These are phyloP conservation scores for Trichomycterus rosablanca DNA, from an alignment of 2,113 vertebrate genomes.

Conservation along the genomic window DNA sequence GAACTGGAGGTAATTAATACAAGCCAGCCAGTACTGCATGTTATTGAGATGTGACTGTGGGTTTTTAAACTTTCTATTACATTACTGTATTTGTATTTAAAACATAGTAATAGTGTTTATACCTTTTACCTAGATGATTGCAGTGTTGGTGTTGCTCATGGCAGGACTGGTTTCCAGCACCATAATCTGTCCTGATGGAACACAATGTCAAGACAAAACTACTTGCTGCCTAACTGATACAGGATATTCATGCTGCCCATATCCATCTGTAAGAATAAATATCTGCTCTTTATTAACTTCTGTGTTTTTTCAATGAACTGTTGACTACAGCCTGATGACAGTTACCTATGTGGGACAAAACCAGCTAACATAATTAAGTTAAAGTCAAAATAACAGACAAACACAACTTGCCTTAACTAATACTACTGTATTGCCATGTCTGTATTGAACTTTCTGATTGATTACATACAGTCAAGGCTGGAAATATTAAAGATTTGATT, in stretches of 20 bases:
- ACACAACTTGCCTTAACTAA: neutral
- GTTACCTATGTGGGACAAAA: neutral
- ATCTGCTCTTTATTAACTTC: neutral
- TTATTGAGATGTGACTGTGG: too few species aligned
- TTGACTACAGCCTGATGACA: neutral
- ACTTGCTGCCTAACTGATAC: slow-evolving; percentile 54
- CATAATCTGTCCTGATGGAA: slow-evolving; percentile 57
- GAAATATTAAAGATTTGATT: too few species aligned
- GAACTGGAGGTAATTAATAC: too few species aligned
- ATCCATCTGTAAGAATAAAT: slow-evolving; percentile 54
- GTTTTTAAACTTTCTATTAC: neutral
- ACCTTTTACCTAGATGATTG: slow-evolving; percentile 53
- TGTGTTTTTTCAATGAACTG: neutral
- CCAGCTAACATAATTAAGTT: neutral
- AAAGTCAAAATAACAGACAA: neutral
- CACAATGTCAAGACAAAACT: slow-evolving; percentile 30
- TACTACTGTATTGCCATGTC: too few species aligned
- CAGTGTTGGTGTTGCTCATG: slow-evolving; percentile 43
- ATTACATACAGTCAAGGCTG: too few species aligned
- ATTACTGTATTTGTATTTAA: neutral
- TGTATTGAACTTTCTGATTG: too few species aligned
- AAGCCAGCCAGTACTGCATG: neutral
- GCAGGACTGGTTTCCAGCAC: slow-evolving; percentile 38
- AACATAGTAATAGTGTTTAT: neutral
- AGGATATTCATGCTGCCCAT: slow-evolving; percentile 60